These are phyloP conservation scores for Rotaria magnacalcarata DNA, from an alignment of 2,888 invertebrate species.

Conservation along the genomic window DNA sequence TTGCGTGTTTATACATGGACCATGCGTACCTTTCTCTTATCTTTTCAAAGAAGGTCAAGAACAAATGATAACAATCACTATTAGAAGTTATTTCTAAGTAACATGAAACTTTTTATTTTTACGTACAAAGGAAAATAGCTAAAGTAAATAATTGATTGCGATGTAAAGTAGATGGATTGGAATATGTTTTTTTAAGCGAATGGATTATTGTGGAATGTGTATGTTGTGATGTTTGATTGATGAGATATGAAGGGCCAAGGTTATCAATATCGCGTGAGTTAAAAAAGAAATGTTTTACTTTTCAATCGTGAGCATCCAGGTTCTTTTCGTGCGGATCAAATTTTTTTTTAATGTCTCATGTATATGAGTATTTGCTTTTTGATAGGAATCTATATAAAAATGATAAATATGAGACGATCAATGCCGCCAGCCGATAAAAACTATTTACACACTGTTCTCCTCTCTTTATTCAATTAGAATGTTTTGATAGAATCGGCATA, in stretches of 20 bases:
- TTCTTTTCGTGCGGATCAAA: too few species aligned
- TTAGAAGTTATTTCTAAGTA: not conserved
- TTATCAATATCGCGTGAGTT: too few species aligned
- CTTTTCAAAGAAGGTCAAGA: constrained; percentile 10
- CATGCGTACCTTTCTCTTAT: not conserved
- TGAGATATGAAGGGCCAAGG: not conserved
- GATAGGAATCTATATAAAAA: not conserved
- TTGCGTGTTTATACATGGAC: not conserved
- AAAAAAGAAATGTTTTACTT: too few species aligned
- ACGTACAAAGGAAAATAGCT: not conserved
- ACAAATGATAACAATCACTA: not conserved
- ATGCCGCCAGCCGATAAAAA: not conserved
- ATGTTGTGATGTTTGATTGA: not conserved
- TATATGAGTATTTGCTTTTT: not conserved
- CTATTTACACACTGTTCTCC: not conserved
- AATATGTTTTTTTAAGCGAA: not conserved
- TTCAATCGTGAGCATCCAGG: too few species aligned
- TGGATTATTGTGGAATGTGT: not conserved
- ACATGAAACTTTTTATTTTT: not conserved
- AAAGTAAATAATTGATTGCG: not conserved
- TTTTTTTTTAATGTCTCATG: too few species aligned
- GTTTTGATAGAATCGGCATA: not conserved
- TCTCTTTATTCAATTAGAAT: not conserved
- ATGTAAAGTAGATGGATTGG: not conserved
- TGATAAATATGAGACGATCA: constrained; percentile 1